Evolutionary conservation across 2,888 invertebrate genomes (phyloP).

Genomic region (Ormyrus rosae): DNA sequence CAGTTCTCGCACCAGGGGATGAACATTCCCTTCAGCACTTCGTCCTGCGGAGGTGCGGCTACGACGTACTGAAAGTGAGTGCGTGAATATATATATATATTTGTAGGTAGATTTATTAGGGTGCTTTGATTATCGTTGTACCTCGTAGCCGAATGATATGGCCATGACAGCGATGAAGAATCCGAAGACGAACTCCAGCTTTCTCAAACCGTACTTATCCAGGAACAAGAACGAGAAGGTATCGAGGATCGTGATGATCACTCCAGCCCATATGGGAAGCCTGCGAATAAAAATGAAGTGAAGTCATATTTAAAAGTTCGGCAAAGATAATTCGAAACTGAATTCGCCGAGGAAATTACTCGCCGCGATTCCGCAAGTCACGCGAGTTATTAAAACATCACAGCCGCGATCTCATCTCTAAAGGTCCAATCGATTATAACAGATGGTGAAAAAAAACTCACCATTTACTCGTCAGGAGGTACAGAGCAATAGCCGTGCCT

Average conservation of each 20-base stretch:
- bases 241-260: slow-evolving; percentile 90
- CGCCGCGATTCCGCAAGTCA: too few relatives aligned
- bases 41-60: slow-evolving; percentile 83
- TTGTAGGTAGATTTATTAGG: too few relatives aligned
- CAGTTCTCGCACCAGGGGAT: slow-evolving; percentile 88
- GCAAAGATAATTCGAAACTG: too few relatives aligned
- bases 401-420: too few relatives aligned
- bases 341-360: too few relatives aligned
- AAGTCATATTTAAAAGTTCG: too few relatives aligned
- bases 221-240: slow-evolving; percentile 92
- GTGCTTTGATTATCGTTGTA: too few relatives aligned
- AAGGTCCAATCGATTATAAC: too few relatives aligned
- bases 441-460: slow-evolving; percentile 67
- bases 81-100: neutral
- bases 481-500: slow-evolving; percentile 92
- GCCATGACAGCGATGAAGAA: slow-evolving; percentile 90
- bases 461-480: slow-evolving; percentile 86
- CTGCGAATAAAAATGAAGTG: slow-evolving; percentile 38
- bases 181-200: slow-evolving; percentile 90
- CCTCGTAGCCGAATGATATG: slow-evolving; percentile 88
- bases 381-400: too few relatives aligned
- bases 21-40: slow-evolving; percentile 87
- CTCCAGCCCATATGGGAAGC: slow-evolving; percentile 83
- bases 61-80: slow-evolving; percentile 80
- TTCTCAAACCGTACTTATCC: slow-evolving; percentile 89